A percentile compares a stretch with the other conserved stretches of the same genome.
These are phyloP conservation scores for Eulemur coronatus DNA, from an alignment of 2,797 vertebrate genomes.

Conservation along the genomic window DNA sequence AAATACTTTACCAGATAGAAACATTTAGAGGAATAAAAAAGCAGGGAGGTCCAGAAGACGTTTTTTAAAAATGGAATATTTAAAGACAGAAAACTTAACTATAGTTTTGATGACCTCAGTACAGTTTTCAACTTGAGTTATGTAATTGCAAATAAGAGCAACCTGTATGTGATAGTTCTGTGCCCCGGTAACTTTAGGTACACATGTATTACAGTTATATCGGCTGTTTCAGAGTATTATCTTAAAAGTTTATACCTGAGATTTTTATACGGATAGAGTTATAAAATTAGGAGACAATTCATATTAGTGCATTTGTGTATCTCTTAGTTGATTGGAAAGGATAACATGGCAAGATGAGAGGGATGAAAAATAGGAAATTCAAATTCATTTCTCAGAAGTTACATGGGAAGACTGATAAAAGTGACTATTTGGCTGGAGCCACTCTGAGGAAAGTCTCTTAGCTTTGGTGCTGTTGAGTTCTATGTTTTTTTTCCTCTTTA, in stretches of 20 bases:
- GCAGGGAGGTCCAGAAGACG: background rate
- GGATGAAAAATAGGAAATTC: constrained; percentile 11
- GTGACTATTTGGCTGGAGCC: background rate
- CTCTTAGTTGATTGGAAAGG: constrained; percentile 10
- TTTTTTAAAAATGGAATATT: background rate
- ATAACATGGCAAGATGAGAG: background rate
- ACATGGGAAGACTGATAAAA: background rate
- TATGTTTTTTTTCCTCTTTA: background rate
- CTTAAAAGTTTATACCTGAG: constrained; percentile 11
- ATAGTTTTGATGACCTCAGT: background rate
- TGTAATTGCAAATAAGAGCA: background rate
- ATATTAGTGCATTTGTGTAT: background rate
- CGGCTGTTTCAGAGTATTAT: constrained; percentile 10
- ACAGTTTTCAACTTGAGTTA: constrained; percentile 13
- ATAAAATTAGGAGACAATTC: background rate
- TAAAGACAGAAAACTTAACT: constrained; percentile 35
- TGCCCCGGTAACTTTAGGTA: constrained; percentile 18
- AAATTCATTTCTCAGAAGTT: background rate
- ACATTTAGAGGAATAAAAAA: background rate
- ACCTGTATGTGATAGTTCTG: background rate
- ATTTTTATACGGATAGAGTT: background rate
- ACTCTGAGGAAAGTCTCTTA: background rate
- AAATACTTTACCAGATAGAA: background rate
- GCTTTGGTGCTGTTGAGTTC: background rate
- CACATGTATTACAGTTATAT: background rate